Evolutionary conservation across 2,113 vertebrate species (phyloP), one percentile per base, ranked within the genome.

Genomic region (Ovibos moschatus): DNA sequence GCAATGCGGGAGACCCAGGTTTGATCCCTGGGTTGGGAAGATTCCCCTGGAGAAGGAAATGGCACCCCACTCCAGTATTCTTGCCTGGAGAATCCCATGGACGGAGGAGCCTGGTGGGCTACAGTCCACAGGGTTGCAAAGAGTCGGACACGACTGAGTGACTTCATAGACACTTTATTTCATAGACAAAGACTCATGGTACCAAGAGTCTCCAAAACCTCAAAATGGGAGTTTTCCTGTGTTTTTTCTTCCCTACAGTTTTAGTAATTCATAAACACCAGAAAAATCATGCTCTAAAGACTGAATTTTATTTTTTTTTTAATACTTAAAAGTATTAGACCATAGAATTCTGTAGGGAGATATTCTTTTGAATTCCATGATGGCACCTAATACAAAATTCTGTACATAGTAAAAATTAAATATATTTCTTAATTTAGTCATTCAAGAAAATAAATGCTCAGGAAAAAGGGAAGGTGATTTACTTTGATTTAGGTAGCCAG

Each of bases 391-490:
- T 19, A 87, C 51, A 94, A 91, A 96, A 87, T 90, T 91, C 23
- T 90, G 2, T n/a, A 95, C 45, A 3, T 86, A 91, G 33, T 79
- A 90, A 87, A 71, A 95, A 92, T 92, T 76, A 67, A 76, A 91
- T 79, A 84, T 2, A 50, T 90, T 94, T 90, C 28, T 89, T 82
- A 96, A 95, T 62, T 93, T 91, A 91, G 57, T 25, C 95, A 93
- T 76, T 94, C 23, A 94, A 89, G 84, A 82, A 76, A 94, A 91
- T 86, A 76, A 33, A 71, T n/a, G 9, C 36, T 89, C 28, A 83
- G 30, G 36, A 76, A 79, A 95, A 95, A 4, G 58, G 12, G 19
- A 96, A 94, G 30, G 51, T 87, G 28, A 79, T 62, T 47, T 71
- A 58, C 43, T 87, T 60, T 86, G 58, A 50, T 30, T 93, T 58